These are phyloP conservation scores for Neoaliturus tenellus DNA, from an alignment of 2,888 invertebrate genomes.

Conservation along the genomic window DNA sequence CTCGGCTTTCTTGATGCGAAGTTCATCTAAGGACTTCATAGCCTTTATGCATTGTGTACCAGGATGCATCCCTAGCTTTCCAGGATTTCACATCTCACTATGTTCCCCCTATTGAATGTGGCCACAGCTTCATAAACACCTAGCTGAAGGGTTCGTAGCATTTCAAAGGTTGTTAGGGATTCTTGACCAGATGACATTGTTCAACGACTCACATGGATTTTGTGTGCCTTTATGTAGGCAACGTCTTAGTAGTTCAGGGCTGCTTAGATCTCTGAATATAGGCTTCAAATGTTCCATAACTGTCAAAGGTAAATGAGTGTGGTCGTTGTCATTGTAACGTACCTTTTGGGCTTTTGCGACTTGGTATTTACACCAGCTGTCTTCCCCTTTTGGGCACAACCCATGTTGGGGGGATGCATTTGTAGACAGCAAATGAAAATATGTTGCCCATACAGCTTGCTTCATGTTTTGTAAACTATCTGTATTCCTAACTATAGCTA, in stretches of 20 bases:
- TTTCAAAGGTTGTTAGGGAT: constrained; percentile 32
- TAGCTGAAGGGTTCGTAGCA: neutral
- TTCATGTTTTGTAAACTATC: constrained; percentile 64
- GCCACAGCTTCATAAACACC: constrained; percentile 44
- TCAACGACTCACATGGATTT: constrained; percentile 39
- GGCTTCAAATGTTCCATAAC: constrained; percentile 57
- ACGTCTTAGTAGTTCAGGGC: constrained; percentile 56
- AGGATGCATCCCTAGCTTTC: neutral
- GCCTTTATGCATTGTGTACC: neutral
- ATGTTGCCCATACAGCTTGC: constrained; percentile 66
- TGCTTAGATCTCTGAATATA: constrained; percentile 59
- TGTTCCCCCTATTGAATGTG: constrained; percentile 26
- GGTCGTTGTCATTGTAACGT: constrained; percentile 56
- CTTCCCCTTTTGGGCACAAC: constrained; percentile 63
- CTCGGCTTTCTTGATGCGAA: neutral
- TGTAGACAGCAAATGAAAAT: constrained; percentile 63
- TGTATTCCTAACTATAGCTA: constrained; percentile 63
- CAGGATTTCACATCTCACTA: neutral
- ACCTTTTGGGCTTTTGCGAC: constrained; percentile 51
- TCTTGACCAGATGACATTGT: constrained; percentile 36
- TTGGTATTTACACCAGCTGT: constrained; percentile 65
- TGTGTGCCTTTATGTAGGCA: constrained; percentile 58
- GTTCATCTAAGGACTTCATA: neutral
- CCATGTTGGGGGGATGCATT: constrained; percentile 64
- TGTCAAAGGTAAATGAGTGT: constrained; percentile 51